Conservation (phyloP, 2,797 vertebrate genomes). For the Sorex maritimensis region DNA sequence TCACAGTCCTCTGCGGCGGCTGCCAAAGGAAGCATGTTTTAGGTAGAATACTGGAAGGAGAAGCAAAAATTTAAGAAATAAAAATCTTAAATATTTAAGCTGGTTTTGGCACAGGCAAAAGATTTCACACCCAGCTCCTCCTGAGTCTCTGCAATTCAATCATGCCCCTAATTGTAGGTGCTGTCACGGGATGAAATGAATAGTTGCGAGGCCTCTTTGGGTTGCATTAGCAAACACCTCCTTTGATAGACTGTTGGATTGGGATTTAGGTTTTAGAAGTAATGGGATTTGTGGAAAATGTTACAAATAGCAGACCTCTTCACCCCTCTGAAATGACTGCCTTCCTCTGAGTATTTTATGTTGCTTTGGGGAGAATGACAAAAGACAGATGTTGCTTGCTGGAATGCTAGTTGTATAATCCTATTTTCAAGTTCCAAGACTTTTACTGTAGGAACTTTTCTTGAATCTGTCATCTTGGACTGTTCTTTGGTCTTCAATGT, state of each 20-base stretch:
- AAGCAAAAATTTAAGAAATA: neutral
- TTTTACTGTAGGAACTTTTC: conserved; percentile 75
- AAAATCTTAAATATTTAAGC: conserved; percentile 50
- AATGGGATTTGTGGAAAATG: conserved; percentile 82
- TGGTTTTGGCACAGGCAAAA: conserved; percentile 76
- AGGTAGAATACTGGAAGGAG: conserved; percentile 81
- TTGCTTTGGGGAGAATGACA: conserved; percentile 73
- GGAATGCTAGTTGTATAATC: conserved; percentile 74
- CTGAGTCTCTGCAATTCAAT: conserved; percentile 85
- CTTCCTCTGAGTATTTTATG: conserved; percentile 67
- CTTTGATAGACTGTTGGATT: conserved; percentile 75
- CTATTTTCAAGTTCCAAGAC: conserved; percentile 75
- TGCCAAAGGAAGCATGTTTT: conserved; percentile 88
- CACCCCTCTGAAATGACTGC: conserved; percentile 16
- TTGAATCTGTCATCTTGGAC: conserved; percentile 74
- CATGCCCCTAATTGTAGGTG: conserved; percentile 77
- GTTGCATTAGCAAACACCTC: conserved; percentile 67
- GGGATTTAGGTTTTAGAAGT: conserved; percentile 78
- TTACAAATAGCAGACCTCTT: conserved; percentile 69
- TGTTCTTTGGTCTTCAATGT: conserved; percentile 65
- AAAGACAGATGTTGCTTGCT: conserved; percentile 71
- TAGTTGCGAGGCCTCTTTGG: conserved; percentile 66
- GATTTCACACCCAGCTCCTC: conserved; percentile 81
- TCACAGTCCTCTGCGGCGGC: conserved; percentile 76
- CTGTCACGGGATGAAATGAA: conserved; percentile 70